phyloP scores from a whole-genome alignment of 1,140 invertebrate species.

The Vanessa atalanta region DNA sequence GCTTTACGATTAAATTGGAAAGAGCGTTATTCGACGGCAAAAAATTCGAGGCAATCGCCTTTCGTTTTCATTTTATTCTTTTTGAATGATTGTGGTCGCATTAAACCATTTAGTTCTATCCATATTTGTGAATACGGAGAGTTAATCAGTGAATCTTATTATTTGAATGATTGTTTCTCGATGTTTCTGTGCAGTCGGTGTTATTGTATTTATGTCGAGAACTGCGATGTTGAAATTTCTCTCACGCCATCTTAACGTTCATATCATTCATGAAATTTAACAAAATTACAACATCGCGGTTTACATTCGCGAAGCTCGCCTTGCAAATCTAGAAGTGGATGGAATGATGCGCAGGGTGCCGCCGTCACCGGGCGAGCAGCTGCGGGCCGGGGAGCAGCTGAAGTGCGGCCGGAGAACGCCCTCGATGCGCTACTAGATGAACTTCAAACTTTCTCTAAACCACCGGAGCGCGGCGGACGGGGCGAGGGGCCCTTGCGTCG shows the following conservation, averaged over 20 bases:
- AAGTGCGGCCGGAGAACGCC: slow-evolving; percentile 92
- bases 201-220: slow-evolving; percentile 48
- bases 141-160: slow-evolving; percentile 62
- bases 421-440: slow-evolving; percentile 97
- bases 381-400: slow-evolving; percentile 85
- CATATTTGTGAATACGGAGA: slow-evolving; percentile 66
- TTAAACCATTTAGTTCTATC: slow-evolving; percentile 60
- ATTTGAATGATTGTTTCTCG: slow-evolving; percentile 67
- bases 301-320: slow-evolving; percentile 47
- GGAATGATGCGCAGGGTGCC: slow-evolving; percentile 81
- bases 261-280: background rate
- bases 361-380: slow-evolving; percentile 84
- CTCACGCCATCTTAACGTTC: background rate
- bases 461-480: slow-evolving; percentile 85
- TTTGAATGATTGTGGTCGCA: slow-evolving; percentile 75
- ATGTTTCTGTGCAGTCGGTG: slow-evolving; percentile 59
- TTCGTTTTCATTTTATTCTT: slow-evolving; percentile 68
- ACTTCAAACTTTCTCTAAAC: slow-evolving; percentile 91
- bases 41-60: slow-evolving; percentile 55
- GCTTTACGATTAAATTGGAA: background rate
- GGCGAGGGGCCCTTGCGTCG: slow-evolving; percentile 86
- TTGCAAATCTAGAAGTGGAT: slow-evolving; percentile 60
- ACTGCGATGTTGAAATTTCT: slow-evolving; percentile 53
- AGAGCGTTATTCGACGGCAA: slow-evolving; percentile 53
- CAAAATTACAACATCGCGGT: slow-evolving; percentile 58